Evolutionary conservation across 1,140 invertebrate genomes (phyloP), one percentile per base, ranked within the genome.

Genomic region (Lysiphlebus fabarum): DNA sequence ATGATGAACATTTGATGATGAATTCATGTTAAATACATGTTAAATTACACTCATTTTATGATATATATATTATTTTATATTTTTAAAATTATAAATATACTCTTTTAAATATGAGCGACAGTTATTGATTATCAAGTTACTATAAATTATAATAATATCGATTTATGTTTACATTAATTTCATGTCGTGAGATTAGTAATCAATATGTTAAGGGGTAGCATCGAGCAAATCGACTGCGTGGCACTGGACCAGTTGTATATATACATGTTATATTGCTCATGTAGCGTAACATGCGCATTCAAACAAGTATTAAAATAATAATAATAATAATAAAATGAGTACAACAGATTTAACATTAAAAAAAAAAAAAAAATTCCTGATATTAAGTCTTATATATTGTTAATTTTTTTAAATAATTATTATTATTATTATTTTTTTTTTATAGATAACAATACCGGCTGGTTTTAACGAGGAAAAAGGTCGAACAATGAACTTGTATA

Each of bases 401-500:
- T 26, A 26, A 26, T 26, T 26, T 26, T 26, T 26, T 26, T 2
- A 26, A 26, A 1, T 26, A 1, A 26, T 26, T 26, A 17, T 26
- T 54, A 14, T 54, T 40, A n/a, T n/a, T n/a, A n/a, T n/a, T n/a
- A n/a, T n/a, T 54, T 14, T n/a, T 11, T 54, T 40, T 40, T 36
- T 11, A 10, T 54, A 41, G 7, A 41, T 9, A 41, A 41, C 7
- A 41, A 9, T 42, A 26, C 17, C 17, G 17, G 17, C 17, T 34
- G 36, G 34, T 45, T 56, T 50, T 50, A 59, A 59, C 34, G 50
- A 38, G 49, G 33, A 38, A 49, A 45, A 50, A 45, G 49, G 33
- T 59, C 50, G 50, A 59, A 59, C 57, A 59, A 59, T 59, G 57
- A 59, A 59, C 57, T 59, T 59, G 57, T 53, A 49, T 56, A 17